A percentile compares a stretch with the other conserved stretches of the same genome.
phyloP scores from a whole-genome alignment of 2,113 vertebrate species.

The Tragelaphus buxtoni region DNA sequence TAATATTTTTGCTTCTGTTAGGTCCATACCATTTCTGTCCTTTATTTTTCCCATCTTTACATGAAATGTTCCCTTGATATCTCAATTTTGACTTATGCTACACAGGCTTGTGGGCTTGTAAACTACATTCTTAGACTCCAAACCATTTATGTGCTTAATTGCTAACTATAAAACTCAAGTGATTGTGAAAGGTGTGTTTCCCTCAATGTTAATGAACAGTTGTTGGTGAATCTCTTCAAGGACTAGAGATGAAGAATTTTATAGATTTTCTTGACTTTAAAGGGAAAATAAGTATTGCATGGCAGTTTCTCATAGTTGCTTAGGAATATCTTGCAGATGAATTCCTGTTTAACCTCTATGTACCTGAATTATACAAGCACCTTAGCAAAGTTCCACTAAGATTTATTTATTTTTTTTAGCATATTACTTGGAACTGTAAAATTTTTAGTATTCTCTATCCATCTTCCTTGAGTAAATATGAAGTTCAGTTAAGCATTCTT shows the following conservation, averaged over 20 bases:
- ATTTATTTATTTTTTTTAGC: not conserved
- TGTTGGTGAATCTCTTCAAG: not conserved
- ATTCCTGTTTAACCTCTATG: not conserved
- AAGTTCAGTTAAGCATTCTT: not conserved
- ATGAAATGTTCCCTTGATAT: not conserved
- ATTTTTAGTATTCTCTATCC: not conserved
- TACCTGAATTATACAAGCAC: not conserved
- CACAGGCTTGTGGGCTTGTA: not conserved
- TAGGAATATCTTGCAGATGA: not conserved
- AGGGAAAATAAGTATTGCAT: not conserved
- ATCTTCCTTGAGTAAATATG: not conserved
- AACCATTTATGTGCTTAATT: not conserved
- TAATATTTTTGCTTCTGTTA: not conserved
- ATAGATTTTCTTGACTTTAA: not conserved
- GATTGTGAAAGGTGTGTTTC: not conserved
- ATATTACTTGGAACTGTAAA: not conserved
- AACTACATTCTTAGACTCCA: not conserved
- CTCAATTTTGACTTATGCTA: not conserved
- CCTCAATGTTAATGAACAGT: not conserved
- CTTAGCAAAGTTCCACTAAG: not conserved
- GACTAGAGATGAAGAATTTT: not conserved
- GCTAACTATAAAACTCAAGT: not conserved
- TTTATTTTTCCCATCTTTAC: not conserved
- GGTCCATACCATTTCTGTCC: not conserved
- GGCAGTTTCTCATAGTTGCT: not conserved